phyloP scores from a whole-genome alignment of 2,888 invertebrate species.

The Caenorhabditis imperialis region DNA sequence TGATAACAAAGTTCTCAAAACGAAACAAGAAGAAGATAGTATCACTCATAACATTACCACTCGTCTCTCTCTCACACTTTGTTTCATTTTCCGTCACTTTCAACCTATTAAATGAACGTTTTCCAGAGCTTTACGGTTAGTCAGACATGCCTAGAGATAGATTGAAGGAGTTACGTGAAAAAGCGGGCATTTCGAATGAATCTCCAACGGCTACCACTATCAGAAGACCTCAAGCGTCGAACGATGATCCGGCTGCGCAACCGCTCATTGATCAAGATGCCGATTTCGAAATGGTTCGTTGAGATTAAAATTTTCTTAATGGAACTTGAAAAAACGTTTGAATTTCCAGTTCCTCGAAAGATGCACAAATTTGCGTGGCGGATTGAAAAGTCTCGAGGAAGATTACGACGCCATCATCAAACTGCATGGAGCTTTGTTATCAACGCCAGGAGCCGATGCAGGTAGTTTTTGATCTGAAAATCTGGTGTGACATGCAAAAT shows the following conservation, averaged over 20 bases:
- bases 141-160: conserved; percentile 53
- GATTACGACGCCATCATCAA: conserved; percentile 39
- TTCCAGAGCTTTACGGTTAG: conserved; percentile 28
- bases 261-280: conserved; percentile 49
- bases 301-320: no score
- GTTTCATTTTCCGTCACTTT: no score
- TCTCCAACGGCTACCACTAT: not conserved
- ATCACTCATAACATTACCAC: no score
- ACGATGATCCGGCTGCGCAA: conserved; percentile 15
- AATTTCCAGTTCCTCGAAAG: conserved; percentile 45
- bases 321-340: not conserved
- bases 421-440: conserved; percentile 37
- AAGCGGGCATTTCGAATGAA: conserved; percentile 28
- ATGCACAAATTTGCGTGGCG: conserved; percentile 37
- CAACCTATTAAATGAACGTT: no score
- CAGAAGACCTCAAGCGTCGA: conserved; percentile 9
- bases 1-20: no score
- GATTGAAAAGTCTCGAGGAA: conserved; percentile 39
- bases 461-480: conserved; percentile 5
- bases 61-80: no score
- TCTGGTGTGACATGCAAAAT: not conserved
- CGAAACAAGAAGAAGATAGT: no score
- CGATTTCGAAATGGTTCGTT: conserved; percentile 42
- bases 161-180: conserved; percentile 46
- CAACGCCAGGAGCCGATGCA: conserved; percentile 53